phyloP scores from a whole-genome alignment of 2,888 invertebrate genomes.

The Cheilosia impressa region DNA sequence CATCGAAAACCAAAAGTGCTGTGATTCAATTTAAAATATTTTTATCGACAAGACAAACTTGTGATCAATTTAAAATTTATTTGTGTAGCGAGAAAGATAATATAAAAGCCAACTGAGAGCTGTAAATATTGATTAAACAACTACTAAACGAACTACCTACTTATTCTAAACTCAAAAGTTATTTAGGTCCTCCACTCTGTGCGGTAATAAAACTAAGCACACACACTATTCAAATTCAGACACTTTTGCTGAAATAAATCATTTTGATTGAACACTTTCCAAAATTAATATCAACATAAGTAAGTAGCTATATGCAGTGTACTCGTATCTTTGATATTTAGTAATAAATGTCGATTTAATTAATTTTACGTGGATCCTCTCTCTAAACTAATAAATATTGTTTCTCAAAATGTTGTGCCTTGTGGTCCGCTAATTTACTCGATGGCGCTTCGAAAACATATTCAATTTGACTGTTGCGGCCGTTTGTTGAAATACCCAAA shows the following conservation, averaged over 20 bases:
- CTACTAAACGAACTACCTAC: too few species aligned
- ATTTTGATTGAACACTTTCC: conserved; percentile 59
- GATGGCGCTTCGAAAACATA: conserved; percentile 63
- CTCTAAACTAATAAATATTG: background rate
- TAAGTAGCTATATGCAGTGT: conserved; percentile 2
- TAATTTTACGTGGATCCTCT: background rate
- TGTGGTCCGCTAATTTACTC: conserved; percentile 44
- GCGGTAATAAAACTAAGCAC: conserved; percentile 36
- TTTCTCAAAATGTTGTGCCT: background rate
- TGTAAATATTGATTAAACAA: background rate
- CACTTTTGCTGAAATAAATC: conserved; percentile 30
- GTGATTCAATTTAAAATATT: too few species aligned
- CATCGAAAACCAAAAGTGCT: too few species aligned
- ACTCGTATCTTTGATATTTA: conserved; percentile 33
- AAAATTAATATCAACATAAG: conserved; percentile 49
- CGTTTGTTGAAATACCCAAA: conserved; percentile 10
- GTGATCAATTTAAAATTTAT: too few species aligned
- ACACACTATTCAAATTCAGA: conserved; percentile 4
- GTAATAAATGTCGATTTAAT: background rate
- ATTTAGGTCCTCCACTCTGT: conserved; percentile 31
- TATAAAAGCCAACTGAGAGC: too few species aligned
- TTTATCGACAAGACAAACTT: too few species aligned
- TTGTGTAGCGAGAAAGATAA: too few species aligned
- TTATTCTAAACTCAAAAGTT: background rate
- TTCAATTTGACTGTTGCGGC: conserved; percentile 44